Base-by-base conservation (phyloP, 37 sponge, comb jelly and placozoan species). In the Tethya wilhelma region DNA sequence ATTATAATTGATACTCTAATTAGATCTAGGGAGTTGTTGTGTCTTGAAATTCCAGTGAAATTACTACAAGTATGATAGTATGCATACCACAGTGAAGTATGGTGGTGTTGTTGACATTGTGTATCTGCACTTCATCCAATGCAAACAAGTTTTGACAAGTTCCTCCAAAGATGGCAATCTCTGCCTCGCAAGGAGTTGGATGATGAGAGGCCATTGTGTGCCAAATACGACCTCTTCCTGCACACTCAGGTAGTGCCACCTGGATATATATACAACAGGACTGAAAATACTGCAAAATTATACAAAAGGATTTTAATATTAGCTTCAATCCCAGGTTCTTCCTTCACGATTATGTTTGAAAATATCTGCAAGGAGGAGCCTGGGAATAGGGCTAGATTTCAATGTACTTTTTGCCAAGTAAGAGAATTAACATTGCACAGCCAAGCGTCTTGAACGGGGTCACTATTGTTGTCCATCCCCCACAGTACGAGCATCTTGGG, bases 401-500 rank as follows among this genome's bases (percentile, higher is more conserved):
- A 32, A 23, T 44, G 26, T 26, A 69, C 67, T 56, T 80, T 11
- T 26, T 82, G 38, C 93, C 93, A 92, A 0, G 57, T 75, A 49
- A 87, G 29, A 31, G 75, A 36, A 23, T 79, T 56, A 19, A 87
- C 69, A 60, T 87, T 63, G 32, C 87, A 49, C 20, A 77, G 22
- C 88, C 88, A 92, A 1, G 70, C 77, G 38, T 92, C 85, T 22
- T 23, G 14, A 4, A 87, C 6, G 4, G 80, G 84, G n/a, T 79
- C 77, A 42, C 46, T 77, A 44, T 83, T 65, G 39, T 73, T 59
- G 60, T 82, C 64, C 87, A 86, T 91, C 26, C 92, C 92, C 84
- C 83, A 86, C 58, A 91, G 56, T 14, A 86, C 83, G 4, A 91
- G 43, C 44, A 91, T 62, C 75, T 71, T 53, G 0, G 78, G 84